These are phyloP conservation scores for Sebastolobus altivelis DNA, from an alignment of 2,797 vertebrate genomes.

Conservation along the genomic window DNA sequence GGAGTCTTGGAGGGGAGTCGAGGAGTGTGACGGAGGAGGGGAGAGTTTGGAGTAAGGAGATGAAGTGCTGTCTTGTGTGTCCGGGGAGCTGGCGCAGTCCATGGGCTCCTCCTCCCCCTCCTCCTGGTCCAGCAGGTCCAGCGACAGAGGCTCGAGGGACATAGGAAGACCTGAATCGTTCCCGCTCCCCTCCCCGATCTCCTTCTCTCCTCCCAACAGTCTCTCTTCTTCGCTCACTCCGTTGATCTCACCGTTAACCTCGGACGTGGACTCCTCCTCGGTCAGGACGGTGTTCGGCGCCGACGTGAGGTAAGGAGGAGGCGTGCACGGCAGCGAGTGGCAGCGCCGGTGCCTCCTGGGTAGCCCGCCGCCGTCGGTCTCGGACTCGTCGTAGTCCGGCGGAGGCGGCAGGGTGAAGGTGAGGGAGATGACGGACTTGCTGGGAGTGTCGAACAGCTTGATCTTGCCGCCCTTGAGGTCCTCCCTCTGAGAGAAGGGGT, in stretches of 20 bases:
- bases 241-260: neutral
- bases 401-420: slow-evolving; percentile 90
- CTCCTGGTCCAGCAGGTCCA: slow-evolving; percentile 60
- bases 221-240: slow-evolving; percentile 29
- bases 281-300: slow-evolving; percentile 52
- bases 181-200: neutral
- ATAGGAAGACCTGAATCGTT: slow-evolving; percentile 79
- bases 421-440: slow-evolving; percentile 92
- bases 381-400: slow-evolving; percentile 76
- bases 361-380: slow-evolving; percentile 57
- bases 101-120: slow-evolving; percentile 80
- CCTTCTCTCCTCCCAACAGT: slow-evolving; percentile 30
- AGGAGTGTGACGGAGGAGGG: slow-evolving; percentile 44
- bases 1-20: slow-evolving; percentile 58
- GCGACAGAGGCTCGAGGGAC: slow-evolving; percentile 69
- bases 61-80: slow-evolving; percentile 75
- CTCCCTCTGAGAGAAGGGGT: slow-evolving; percentile 95
- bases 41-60: slow-evolving; percentile 65
- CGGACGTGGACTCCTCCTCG: slow-evolving; percentile 32
- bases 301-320: slow-evolving; percentile 85
- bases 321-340: slow-evolving; percentile 91
- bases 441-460: slow-evolving; percentile 95
- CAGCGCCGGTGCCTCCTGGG: slow-evolving; percentile 85
- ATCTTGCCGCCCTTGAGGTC: slow-evolving; percentile 97
- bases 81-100: slow-evolving; percentile 87